phyloP scores from a whole-genome alignment of 2,888 invertebrate genomes.

The Uloborus plumipes region DNA sequence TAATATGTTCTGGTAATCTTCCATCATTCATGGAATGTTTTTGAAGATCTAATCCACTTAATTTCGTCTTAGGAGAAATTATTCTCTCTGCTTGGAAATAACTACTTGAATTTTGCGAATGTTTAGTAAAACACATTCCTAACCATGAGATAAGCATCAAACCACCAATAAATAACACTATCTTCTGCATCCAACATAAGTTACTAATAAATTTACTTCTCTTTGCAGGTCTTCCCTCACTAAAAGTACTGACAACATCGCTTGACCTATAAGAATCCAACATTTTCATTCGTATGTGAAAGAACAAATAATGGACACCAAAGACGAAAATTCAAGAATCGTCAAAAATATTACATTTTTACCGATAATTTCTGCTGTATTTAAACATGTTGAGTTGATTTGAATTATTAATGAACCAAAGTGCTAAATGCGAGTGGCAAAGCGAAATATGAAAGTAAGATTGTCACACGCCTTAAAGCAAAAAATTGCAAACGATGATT shows the following conservation, averaged over 20 bases:
- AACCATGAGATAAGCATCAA: conserved; percentile 41
- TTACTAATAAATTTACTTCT: conserved; percentile 28
- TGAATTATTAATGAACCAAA: too few species aligned
- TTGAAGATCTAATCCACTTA: too few species aligned
- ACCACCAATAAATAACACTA: conserved; percentile 29
- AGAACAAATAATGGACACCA: too few species aligned
- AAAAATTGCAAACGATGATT: too few species aligned
- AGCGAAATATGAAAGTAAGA: too few species aligned
- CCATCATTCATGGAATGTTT: neutral
- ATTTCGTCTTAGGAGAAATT: neutral
- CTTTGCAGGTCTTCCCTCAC: neutral
- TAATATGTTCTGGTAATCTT: conserved; percentile 24
- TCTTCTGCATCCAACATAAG: conserved; percentile 26
- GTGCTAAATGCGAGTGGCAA: too few species aligned
- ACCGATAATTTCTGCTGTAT: too few species aligned
- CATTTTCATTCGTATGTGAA: neutral
- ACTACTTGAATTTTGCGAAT: neutral
- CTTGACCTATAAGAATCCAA: neutral
- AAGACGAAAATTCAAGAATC: too few species aligned
- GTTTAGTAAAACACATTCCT: conserved; percentile 16
- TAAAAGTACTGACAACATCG: neutral
- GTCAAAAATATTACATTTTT: too few species aligned
- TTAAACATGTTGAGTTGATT: too few species aligned
- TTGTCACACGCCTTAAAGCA: too few species aligned
- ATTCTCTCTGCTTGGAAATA: neutral